Evolutionary conservation across 2,888 invertebrate species (phyloP), one percentile per base, ranked within the genome.

Genomic region (Drosophila paranaensis): DNA sequence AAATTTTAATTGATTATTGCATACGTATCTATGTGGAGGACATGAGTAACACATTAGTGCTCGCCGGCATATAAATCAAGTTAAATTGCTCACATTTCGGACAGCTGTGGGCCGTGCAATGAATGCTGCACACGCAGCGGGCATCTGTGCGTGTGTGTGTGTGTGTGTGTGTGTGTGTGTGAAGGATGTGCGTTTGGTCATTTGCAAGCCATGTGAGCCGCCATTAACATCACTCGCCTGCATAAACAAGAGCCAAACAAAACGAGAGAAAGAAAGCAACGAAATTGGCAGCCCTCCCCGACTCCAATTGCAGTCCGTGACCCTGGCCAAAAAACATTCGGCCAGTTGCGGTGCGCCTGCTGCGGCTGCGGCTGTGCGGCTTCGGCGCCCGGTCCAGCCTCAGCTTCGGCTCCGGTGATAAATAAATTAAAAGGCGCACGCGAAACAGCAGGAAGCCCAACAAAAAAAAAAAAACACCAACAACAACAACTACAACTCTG

Each of bases 401-500:
- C 46, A 27, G 61, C n/a, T 46, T 40, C 68, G 62, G 55, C 63
- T 54, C 58, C 73, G 60, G 50, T 70, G 79, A 88, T 85, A 85
- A 85, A 85, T 85, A 85, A 88, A 84, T 88, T 84, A 84, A 84
- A 88, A 84, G 78, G 86, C 84, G 66, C 88, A 88, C 88, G 88
- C 88, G 74, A 37, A 53, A 53, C 53, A 53, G 76, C 75, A 68
- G 75, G 77, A 71, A 60, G 74, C 66, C 77, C 74, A 62, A 68
- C 55, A 84, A 43, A 43, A 43, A 20, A 11, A 9, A n/a, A 40
- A 39, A 39, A 42, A 40, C n/a, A n/a, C 6, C 5, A 20, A 20
- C 20, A 2, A 20, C 20, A 20, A 20, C 20, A 20, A n/a, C 30
- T 8, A 33, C 33, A 11, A 35, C 35, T 84, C 63, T 71, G 60